Percentiles rank a stretch among this genome's conserved stretches.
These are phyloP conservation scores for Drosophila sturtevanti DNA, from an alignment of 1,140 invertebrate genomes.

Conservation along the genomic window DNA sequence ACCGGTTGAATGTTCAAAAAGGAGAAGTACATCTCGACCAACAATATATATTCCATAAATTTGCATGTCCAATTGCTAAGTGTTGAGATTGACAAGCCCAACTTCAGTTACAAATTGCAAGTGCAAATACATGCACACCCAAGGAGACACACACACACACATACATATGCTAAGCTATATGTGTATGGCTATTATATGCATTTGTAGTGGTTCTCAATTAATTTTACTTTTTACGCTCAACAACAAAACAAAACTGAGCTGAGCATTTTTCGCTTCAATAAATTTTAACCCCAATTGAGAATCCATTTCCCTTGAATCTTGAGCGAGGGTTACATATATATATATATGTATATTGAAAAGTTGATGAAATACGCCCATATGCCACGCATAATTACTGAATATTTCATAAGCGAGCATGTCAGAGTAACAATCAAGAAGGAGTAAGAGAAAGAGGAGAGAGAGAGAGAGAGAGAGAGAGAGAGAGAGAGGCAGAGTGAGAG, in stretches of 20 bases:
- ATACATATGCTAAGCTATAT: not conserved
- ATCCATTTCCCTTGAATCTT: slow-evolving; percentile 15
- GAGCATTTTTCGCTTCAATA: slow-evolving; percentile 52
- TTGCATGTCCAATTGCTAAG: slow-evolving; percentile 44
- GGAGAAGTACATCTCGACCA: slow-evolving; percentile 14
- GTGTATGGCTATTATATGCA: not conserved
- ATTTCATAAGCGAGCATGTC: slow-evolving; percentile 2
- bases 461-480: not conserved
- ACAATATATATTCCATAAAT: slow-evolving; percentile 40
- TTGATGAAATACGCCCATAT: slow-evolving; percentile 72
- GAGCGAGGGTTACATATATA: slow-evolving; percentile 20
- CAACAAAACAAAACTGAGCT: slow-evolving; percentile 18
- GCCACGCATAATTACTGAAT: slow-evolving; percentile 67
- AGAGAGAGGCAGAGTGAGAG: not conserved
- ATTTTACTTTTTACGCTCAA: slow-evolving; percentile 47
- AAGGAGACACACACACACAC: not conserved
- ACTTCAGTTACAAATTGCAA: slow-evolving; percentile 4
- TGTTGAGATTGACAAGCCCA: slow-evolving; percentile 54
- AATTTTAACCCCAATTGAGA: slow-evolving; percentile 67
- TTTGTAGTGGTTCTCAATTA: slow-evolving; percentile 50
- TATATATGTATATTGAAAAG: slow-evolving; percentile 40
- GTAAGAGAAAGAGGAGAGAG: not conserved
- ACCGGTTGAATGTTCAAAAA: slow-evolving; percentile 42
- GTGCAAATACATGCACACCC: not conserved
- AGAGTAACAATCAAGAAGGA: not conserved